Base-by-base conservation (phyloP, 2,888 invertebrate species). In the Caenorhabditis virilis region DNA sequence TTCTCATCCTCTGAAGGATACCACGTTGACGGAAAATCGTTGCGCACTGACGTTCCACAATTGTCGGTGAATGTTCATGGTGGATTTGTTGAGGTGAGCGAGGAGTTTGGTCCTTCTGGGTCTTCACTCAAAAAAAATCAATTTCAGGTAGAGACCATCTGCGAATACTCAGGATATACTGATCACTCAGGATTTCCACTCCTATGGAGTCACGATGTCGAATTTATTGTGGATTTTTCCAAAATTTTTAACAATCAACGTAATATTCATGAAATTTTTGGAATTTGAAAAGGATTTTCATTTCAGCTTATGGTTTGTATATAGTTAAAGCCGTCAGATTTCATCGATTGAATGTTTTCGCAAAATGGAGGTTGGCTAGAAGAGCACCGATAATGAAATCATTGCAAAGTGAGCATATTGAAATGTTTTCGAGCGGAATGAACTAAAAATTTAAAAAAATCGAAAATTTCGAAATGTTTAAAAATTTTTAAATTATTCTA, bases 181-280 rank as follows among this genome's bases (percentile, higher is more conserved):
- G 62, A 63, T 49, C 62, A 63, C 45, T 38, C 42, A 15, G 62
- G 62, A 3, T 53, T 18, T 13, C 62, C 62, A 38, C 49, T 63
- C 22, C 48, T 63, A 1, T 63, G 62, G 62, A 56, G 56, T 45
- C 62, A 63, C 35, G 62, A 63, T 41, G 57, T 63, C 33, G 62
- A 63, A 26, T 63, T 63, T 33, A 53, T 63, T 25, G 62, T 63
- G 25, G 62, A 63, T 23, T 54, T 56, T 18, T 56, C 56, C 15
- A 50, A 53, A 42, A 39, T 63, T 16, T 63, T 63, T 35, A 22
- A 46, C 3, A 50, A 47, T 13, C 35, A 39, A 47, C 49, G 51
- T 30, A 16, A 7, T n/a, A n/a, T n/a, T n/a, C n/a, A n/a, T n/a
- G n/a, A n/a, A n/a, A n/a, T n/a, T n/a, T n/a, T n/a, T n/a, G n/a